Base-by-base conservation (phyloP, 2,113 vertebrate species). In the Bos javanicus region DNA sequence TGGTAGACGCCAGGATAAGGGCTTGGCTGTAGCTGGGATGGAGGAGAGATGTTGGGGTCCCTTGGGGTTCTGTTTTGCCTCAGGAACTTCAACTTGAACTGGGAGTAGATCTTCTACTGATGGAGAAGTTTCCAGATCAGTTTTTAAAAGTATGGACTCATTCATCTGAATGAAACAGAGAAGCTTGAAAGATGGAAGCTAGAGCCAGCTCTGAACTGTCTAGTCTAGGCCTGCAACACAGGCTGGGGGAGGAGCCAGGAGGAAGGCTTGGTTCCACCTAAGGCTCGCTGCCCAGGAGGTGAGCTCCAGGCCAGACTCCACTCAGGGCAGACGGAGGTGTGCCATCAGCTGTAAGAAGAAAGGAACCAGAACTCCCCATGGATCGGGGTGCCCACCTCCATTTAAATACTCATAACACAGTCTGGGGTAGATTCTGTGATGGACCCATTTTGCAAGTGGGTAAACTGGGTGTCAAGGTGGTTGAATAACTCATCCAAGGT, bases 381-480 rank as follows among this genome's bases (percentile, higher is more conserved):
- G 2, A 0, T 2, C 5, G 2, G n/a, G 25, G 2, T 12, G 28
- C 17, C 82, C n/a, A 6, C 13, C 78, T 76, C 17, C 54, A 23
- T 87, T 80, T 81, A 17, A 62, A 43, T 30, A 2, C 25, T 57
- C 43, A 33, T 11, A 64, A 48, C 36, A 67, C 60, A 86, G 46
- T 87, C 64, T 54, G 15, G 78, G 36, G 60, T 71, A 28, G 81
- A 43, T 16, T 50, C 56, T 83, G 43, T 57, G 89, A 81, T 43
- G 39, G 78, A 39, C 36, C 78, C 87, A 36, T 50, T 95, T 78
- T 78, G 39, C 71, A 60, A 5, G 17, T 71, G 59, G 81, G 80
- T 74, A 50, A 89, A 46, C 60, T 43, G 17, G 13, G 39, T 36
- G 60, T 60, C 76, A 17, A 11, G 74, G 46, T 64, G 15, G 19